Conservation (phyloP, 1,140 invertebrate genomes). For the Drosophila eugracilis region DNA sequence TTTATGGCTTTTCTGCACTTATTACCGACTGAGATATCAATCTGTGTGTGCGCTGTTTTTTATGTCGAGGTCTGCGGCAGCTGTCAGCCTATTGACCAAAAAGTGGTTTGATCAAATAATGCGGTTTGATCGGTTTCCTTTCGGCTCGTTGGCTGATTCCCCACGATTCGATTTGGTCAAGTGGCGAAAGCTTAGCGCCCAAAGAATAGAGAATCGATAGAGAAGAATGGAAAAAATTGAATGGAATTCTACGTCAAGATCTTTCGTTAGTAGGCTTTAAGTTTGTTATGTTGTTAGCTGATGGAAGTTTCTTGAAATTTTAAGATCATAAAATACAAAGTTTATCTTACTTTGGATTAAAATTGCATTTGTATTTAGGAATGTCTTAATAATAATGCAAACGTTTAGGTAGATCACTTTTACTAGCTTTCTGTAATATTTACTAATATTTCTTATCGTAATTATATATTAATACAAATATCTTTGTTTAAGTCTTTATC, state of each 20-base stretch:
- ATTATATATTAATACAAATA: background rate
- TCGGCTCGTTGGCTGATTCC: background rate
- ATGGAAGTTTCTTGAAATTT: background rate
- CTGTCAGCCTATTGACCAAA: constrained; percentile 56
- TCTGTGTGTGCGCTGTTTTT: constrained; percentile 30
- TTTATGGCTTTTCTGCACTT: constrained; percentile 69
- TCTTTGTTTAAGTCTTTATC: background rate
- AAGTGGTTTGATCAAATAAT: constrained; percentile 34
- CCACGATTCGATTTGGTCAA: constrained; percentile 22
- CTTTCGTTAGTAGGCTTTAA: background rate
- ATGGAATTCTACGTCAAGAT: background rate
- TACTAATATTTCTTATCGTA: too few relatives aligned
- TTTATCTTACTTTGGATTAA: too few relatives aligned
- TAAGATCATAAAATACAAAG: background rate
- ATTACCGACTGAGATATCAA: constrained; percentile 62
- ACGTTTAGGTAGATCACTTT: too few relatives aligned
- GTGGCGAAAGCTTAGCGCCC: constrained; percentile 34
- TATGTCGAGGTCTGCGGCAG: constrained; percentile 32
- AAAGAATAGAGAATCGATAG: constrained; percentile 1
- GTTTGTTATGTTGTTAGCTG: background rate
- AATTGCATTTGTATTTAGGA: too few relatives aligned
- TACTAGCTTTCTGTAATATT: too few relatives aligned
- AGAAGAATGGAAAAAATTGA: background rate
- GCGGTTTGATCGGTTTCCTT: constrained; percentile 29
- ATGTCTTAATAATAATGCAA: too few relatives aligned